Evolutionary conservation across 2,797 vertebrate genomes (phyloP), one percentile per base, ranked within the genome.

Genomic region (Thaleichthys pacificus): DNA sequence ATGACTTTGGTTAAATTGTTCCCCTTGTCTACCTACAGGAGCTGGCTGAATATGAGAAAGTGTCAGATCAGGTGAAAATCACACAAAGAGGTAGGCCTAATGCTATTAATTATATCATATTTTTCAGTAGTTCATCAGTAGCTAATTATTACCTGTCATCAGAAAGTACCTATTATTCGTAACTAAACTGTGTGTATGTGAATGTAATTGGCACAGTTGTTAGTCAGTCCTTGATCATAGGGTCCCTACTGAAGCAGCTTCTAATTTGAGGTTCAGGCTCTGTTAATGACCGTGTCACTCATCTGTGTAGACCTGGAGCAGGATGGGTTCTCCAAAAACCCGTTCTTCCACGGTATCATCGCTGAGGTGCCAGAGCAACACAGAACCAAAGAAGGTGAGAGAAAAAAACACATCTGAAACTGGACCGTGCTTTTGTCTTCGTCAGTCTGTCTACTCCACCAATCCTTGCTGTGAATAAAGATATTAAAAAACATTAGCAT

Each of bases 291-390:
- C n/a, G 26, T 42, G 12, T 61, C 42, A 30, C 22, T 63, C 3
- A 30, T 35, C 51, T 64, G 24, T 21, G 69, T 87, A 96, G 95
- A 87, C n/a, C 85, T 96, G 78, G 92, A 93, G 76, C 90, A 92
- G 72, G 94, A 96, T n/a, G 94, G 94, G 19, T 96, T 95, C 76
- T 91, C 92, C 71, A 91, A 93, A 76, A 93, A 93, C 66, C 93
- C 94, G 0, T 94, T 94, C 73, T 96, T 93, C 77, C 92, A 93
- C 30, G 93, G 91, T 65, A 86, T 96, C 72, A 76, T 96, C 0
- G 93, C 92, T 0, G 95, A 96, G 80, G 87, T 93, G 71, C 89
- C 92, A 8, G 90, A 94, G 1, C 85, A 89, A 22, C 80, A 87
- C 9, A 87, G 58, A 54, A 89, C 85, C 65, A 85, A 80, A 84